A percentile compares a stretch with the other conserved stretches of the same genome.
These are phyloP conservation scores for Drosophila bifasciata DNA, from an alignment of 1,140 invertebrate species.

Conservation along the genomic window DNA sequence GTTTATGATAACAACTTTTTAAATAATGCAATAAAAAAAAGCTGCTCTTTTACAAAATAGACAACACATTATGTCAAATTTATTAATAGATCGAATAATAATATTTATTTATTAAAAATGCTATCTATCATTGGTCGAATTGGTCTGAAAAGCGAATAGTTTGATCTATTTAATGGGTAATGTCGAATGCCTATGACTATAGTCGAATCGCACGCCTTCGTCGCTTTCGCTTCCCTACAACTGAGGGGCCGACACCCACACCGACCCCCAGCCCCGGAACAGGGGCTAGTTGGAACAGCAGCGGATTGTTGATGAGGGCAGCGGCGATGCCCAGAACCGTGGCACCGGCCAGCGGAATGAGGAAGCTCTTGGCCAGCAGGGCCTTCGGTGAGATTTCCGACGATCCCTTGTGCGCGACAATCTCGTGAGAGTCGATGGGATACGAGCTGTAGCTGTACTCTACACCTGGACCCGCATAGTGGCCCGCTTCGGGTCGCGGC, in stretches of 20 bases:
- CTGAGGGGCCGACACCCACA: slow-evolving; percentile 58
- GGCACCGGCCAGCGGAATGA: slow-evolving; percentile 90
- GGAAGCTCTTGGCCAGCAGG: slow-evolving; percentile 85
- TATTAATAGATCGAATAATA: too few relatives aligned
- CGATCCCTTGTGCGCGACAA: slow-evolving; percentile 66
- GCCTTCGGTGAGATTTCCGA: slow-evolving; percentile 71
- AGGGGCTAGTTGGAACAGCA: slow-evolving; percentile 90
- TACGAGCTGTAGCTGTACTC: slow-evolving; percentile 65
- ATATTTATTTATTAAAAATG: slow-evolving; percentile 14
- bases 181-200: too few relatives aligned
- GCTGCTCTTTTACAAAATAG: too few relatives aligned
- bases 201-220: slow-evolving; percentile 45
- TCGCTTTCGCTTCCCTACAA: slow-evolving; percentile 77
- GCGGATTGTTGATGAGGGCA: slow-evolving; percentile 90
- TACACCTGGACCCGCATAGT: slow-evolving; percentile 54
- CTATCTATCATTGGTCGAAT: not conserved
- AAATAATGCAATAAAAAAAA: too few relatives aligned
- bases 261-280: slow-evolving; percentile 86
- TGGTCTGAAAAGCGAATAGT: not conserved
- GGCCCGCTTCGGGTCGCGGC: slow-evolving; percentile 47
- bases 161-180: not conserved
- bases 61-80: too few relatives aligned
- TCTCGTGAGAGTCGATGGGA: slow-evolving; percentile 58
- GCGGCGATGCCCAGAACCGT: slow-evolving; percentile 91
- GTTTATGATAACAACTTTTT: too few relatives aligned